Conservation (phyloP, 2,888 invertebrate species). For the Eilema depressum region DNA sequence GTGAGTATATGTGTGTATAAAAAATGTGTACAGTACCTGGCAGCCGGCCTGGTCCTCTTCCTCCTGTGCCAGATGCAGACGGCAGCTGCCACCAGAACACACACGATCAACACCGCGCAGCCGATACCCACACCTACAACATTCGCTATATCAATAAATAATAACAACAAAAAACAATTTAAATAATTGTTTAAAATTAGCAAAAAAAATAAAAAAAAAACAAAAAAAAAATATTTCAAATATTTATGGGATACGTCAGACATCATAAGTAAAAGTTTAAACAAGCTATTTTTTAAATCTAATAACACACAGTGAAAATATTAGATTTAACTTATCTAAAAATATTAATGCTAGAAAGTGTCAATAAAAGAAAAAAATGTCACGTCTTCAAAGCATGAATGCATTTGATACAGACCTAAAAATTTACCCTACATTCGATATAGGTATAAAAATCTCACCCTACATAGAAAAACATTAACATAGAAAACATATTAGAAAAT, state of each 20-base stretch:
- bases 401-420: too few relatives aligned
- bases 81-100: slow-evolving; percentile 72
- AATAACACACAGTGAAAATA: background rate
- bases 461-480: too few relatives aligned
- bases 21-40: slow-evolving; percentile 56
- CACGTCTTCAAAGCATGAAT: too few relatives aligned
- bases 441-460: too few relatives aligned
- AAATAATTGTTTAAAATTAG: background rate
- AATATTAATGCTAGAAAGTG: background rate
- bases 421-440: too few relatives aligned
- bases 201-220: too few relatives aligned
- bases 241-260: too few relatives aligned
- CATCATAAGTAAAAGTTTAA: background rate
- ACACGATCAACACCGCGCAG: slow-evolving; percentile 74
- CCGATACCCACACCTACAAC: slow-evolving; percentile 83
- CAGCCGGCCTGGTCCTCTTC: slow-evolving; percentile 63
- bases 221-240: too few relatives aligned
- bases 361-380: background rate
- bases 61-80: slow-evolving; percentile 80
- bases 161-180: background rate
- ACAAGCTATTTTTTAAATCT: background rate
- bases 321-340: background rate
- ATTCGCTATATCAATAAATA: too few relatives aligned
- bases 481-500: too few relatives aligned
- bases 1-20: too few relatives aligned